Evolutionary conservation across 2,888 invertebrate genomes (phyloP).

Genomic region (Platycheirus albimanus): DNA sequence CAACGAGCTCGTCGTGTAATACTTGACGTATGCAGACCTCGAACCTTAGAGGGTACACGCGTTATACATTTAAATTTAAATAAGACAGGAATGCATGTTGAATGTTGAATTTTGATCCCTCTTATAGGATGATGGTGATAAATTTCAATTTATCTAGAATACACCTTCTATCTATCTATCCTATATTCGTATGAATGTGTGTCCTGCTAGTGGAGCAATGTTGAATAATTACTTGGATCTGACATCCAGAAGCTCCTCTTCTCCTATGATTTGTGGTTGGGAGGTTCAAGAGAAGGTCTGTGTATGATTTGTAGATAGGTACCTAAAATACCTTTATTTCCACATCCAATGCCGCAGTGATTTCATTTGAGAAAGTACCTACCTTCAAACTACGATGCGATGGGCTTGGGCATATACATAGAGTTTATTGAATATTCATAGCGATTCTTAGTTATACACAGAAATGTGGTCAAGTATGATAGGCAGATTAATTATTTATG

Average conservation of each 20-base stretch:
- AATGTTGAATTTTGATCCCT: constrained; percentile 22
- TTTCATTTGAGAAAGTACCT: constrained; percentile 51
- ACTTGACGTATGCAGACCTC: constrained; percentile 36
- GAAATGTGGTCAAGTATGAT: constrained; percentile 40
- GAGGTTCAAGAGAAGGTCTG: constrained; percentile 21
- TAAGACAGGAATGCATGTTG: constrained; percentile 12
- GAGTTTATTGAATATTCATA: constrained; percentile 56
- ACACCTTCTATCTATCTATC: background rate
- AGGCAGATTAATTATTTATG: constrained; percentile 31
- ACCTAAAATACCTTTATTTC: background rate
- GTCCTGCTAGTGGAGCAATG: constrained; percentile 4
- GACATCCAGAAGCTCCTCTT: constrained; percentile 22
- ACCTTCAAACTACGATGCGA: too few relatives aligned
- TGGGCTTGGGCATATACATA: background rate
- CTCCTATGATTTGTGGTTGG: constrained; percentile 40
- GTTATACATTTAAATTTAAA: constrained; percentile 51
- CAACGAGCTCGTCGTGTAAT: too few relatives aligned
- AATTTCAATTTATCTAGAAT: constrained; percentile 52
- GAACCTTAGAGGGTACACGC: constrained; percentile 22
- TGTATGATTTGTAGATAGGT: constrained; percentile 9
- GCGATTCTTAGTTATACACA: background rate
- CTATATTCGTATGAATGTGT: background rate
- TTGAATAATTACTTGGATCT: constrained; percentile 47
- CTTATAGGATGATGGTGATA: constrained; percentile 45
- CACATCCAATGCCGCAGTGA: constrained; percentile 8